Conservation (phyloP, 2,113 vertebrate genomes). For the Melozone crissalis region DNA sequence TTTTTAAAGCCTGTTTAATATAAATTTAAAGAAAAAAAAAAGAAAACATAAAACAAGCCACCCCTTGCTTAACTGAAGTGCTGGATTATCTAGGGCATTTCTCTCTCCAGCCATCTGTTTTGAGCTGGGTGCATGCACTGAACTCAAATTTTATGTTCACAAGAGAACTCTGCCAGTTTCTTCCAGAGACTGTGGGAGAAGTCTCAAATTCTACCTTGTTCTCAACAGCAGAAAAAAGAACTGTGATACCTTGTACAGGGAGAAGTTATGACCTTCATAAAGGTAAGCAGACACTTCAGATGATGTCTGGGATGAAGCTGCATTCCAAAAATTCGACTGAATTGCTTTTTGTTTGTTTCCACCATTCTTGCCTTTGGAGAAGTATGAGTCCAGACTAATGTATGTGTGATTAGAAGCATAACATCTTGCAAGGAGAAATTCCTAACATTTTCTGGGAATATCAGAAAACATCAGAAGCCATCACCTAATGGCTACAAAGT, state of each 20-base stretch:
- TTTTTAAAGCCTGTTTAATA: background rate
- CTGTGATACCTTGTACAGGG: background rate
- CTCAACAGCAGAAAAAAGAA: background rate
- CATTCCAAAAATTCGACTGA: background rate
- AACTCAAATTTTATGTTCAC: background rate
- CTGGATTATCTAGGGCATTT: background rate
- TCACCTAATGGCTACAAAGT: background rate
- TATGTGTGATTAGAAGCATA: background rate
- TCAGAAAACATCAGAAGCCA: background rate
- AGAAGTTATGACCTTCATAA: background rate
- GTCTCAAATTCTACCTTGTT: background rate
- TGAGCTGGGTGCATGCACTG: background rate
- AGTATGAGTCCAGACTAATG: background rate
- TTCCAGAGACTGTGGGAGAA: background rate
- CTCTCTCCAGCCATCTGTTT: conserved; percentile 14
- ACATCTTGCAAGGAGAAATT: background rate
- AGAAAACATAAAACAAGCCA: background rate
- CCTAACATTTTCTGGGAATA: background rate
- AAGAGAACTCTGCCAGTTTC: background rate
- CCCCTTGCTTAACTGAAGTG: background rate
- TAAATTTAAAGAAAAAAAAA: background rate
- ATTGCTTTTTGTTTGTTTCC: background rate
- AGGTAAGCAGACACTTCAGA: background rate
- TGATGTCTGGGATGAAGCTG: background rate
- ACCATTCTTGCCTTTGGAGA: background rate